Base-by-base conservation (phyloP, 2,888 invertebrate genomes). In the Neocrepidodera transversa region DNA sequence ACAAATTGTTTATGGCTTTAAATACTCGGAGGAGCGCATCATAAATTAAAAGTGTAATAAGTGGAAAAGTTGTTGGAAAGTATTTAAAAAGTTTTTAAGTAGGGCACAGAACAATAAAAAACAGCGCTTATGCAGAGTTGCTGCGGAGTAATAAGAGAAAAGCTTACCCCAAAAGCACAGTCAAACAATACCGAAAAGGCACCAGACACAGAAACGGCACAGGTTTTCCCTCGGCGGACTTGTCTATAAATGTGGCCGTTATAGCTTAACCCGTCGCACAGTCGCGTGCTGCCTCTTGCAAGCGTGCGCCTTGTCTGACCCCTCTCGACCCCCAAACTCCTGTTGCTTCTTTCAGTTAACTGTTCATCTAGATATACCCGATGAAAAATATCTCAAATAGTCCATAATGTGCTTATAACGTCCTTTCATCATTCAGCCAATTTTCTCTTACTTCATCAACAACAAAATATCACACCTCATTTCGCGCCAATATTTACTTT, bases 261-360 rank as follows among this genome's bases (percentile, higher is more conserved):
- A 75, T 71, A 74, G 72, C 71, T 70, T 73, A 74, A 74, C 73
- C 74, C 75, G 73, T 72, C 74, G 73, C 74, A 76, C 76, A 75
- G 74, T 74, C 78, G 79, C 78, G 78, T 78, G 78, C 78, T 76
- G 72, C 70, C 74, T 70, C 73, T 74, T 66, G 76, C 74, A 78
- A 72, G 80, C 80, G 79, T 80, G 79, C 82, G 82, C 80, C 79
- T 79, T 80, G 77, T 80, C 78, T 79, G 81, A 79, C 81, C 80
- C 78, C 78, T 78, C 78, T 76, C 78, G 78, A 78, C 78, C 74
- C 78, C 67, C 71, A 63, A 69, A 70, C 74, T 76, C 77, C 78
- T 78, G 77, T 78, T 79, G 78, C 78, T 78, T 79, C 78, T 77
- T 76, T 76, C 75, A 74, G 74, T 78, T 75, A 75, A 76, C 74